A percentile compares a stretch with the other conserved stretches of the same genome.
Evolutionary conservation across 2,113 vertebrate species (phyloP).

Genomic region (Hyperopisus bebe): DNA sequence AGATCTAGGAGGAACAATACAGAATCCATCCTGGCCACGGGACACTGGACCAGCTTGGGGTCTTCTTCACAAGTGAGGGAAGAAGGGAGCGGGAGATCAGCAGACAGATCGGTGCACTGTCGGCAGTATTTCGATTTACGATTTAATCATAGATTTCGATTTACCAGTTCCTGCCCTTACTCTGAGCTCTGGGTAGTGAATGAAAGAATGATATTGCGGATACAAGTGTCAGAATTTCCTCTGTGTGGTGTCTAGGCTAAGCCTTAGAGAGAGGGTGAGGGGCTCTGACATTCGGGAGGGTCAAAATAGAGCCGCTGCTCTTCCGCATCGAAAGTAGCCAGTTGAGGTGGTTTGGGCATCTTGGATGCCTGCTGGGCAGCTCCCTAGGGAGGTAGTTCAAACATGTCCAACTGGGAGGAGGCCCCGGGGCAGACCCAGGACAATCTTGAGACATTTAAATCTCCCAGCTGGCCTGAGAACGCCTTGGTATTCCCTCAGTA

Average conservation of each 20-base stretch:
- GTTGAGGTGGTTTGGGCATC: neutral
- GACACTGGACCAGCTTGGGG: neutral
- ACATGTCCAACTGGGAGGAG: neutral
- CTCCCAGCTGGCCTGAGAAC: neutral
- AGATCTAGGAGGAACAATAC: neutral
- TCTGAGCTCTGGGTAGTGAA: too few species aligned
- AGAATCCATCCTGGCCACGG: neutral
- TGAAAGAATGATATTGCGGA: too few species aligned
- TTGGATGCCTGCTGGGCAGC: neutral
- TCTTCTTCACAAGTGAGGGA: too few species aligned
- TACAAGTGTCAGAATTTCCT: too few species aligned
- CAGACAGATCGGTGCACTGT: too few species aligned
- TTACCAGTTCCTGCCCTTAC: too few species aligned
- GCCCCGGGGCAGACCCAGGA: neutral
- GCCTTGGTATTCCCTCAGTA: neutral
- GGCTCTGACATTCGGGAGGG: too few species aligned
- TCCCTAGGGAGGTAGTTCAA: neutral
- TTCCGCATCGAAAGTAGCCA: neutral
- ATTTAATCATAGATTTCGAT: too few species aligned
- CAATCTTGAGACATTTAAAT: neutral
- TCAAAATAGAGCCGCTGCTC: neutral
- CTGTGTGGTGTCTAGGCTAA: too few species aligned
- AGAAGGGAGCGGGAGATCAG: too few species aligned
- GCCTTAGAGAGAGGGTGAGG: too few species aligned
- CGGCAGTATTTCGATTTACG: too few species aligned